Base-by-base conservation (phyloP, 2,888 invertebrate genomes). In the Heliconius ethilla region DNA sequence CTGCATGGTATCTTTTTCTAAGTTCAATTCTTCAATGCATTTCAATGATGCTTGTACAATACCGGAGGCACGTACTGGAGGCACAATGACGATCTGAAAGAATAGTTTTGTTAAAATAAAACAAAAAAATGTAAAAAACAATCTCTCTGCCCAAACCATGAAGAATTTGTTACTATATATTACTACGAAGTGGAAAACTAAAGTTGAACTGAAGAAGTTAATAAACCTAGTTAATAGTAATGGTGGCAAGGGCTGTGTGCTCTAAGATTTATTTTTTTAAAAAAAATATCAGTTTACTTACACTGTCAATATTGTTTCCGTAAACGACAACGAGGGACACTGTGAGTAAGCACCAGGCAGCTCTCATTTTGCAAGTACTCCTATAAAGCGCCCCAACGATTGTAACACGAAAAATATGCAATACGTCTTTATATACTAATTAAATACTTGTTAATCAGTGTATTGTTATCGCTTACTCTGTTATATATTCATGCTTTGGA, bases 21-120 rank as follows among this genome's bases (percentile, higher is more conserved):
- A 29, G 22, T 51, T 70, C 11, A 55, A 11, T 29, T 70, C 27
- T 70, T 55, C 55, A 55, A 70, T n/a, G 13, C 70, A 70, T 51
- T 70, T 27, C n/a, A 11, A 22, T 55, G 70, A 70, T 55, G n/a
- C 70, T 33, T 70, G 29, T 33, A 6, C 11, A 55, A 70, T n/a
- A 11, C 6, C 1, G n/a, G 70, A 3, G 11, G 1, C 13, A 22
- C 29, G 33, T 55, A 13, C 70, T 55, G 51, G 55, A n/a, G 70
- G 13, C 6, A 70, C 3, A 13, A n/a, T 51, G 29, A 55, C 29
- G 40, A 69, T 9, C 69, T 69, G 25, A 15, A 67, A 67, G 2
- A 22, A 67, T 37, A 22, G 37, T 9, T 33, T 67, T 67, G 4
- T 40, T n/a, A n/a, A n/a, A n/a, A n/a, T n/a, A n/a, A n/a, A n/a